Evolutionary conservation across 2,888 invertebrate species (phyloP), one percentile per base, ranked within the genome.

Genomic region (Ormyrus nitidulus): DNA sequence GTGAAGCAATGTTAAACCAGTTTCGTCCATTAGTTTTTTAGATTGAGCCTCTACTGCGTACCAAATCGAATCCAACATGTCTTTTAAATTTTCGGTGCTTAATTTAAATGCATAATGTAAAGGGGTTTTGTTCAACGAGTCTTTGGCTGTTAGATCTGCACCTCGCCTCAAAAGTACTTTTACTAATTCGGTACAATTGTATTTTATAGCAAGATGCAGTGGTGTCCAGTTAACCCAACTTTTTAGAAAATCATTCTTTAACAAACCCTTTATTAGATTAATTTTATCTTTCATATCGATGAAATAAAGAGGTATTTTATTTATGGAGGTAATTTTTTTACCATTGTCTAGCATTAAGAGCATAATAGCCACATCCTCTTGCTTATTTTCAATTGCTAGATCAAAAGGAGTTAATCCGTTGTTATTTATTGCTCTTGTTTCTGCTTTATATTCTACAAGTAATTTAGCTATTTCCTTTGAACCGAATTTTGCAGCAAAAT

Each of bases 151-250:
- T 19, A 71, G 46, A 46, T 77, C 77, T 8, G 58, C 71, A 9
- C 49, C 34, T 4, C 49, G n/a, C 5, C 71, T 19, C 8, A 77
- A 34, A n/a, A 77, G 77, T 58, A 77, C 10, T 66, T 58, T 51
- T n/a, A 59, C 70, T 11, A 44, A 58, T 7, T 51, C 51, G 44
- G 48, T n/a, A 19, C 53, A 58, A 46, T 34, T 49, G 19, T n/a
- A 51, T 44, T 34, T 64, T 34, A 65, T 71, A 7, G 77, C 77
- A 58, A 71, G 65, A 10, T 77, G 71, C 9, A 77, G 8, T 6
- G 71, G 56, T 10, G 56, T 58, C 10, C 59, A 34, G 1, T 53
- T 59, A 8, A 8, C 6, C n/a, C 62, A 65, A 34, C 64, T 77
- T 10, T 9, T 13, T 8, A 65, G 10, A 34, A 65, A 7, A 13